Conservation (phyloP, 2,797 vertebrate genomes). For the Malurus splendens region DNA sequence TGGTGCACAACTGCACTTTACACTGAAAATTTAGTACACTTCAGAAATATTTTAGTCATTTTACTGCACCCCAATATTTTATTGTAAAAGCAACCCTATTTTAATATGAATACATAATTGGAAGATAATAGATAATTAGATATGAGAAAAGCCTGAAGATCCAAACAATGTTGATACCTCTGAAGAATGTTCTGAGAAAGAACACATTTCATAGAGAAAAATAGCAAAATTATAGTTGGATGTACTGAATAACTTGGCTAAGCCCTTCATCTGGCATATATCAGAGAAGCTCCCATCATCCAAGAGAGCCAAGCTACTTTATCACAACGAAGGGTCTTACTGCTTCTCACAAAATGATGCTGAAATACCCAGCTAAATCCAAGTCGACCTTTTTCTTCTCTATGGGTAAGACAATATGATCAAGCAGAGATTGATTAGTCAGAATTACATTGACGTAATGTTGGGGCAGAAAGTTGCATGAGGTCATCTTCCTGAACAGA, state of each 20-base stretch:
- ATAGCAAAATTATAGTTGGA: background rate
- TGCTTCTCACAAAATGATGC: background rate
- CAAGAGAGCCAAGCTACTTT: background rate
- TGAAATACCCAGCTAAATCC: background rate
- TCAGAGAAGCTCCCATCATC: background rate
- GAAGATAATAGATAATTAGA: background rate
- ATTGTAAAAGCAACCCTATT: background rate
- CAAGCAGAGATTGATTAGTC: slow-evolving; percentile 37
- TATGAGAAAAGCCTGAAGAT: background rate
- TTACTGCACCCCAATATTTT: background rate
- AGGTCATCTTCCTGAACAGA: slow-evolving; percentile 75
- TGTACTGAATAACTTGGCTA: background rate
- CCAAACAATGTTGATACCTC: background rate
- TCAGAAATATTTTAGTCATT: background rate
- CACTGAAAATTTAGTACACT: background rate
- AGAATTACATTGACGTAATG: slow-evolving; percentile 52
- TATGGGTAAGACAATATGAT: background rate
- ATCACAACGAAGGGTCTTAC: background rate
- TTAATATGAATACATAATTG: background rate
- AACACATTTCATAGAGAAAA: background rate
- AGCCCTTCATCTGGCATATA: background rate
- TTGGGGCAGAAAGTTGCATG: slow-evolving; percentile 38
- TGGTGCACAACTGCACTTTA: background rate
- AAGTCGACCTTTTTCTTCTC: background rate
- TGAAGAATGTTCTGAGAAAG: background rate